Base-by-base conservation (phyloP, 2,113 vertebrate species). In the Grus americana region DNA sequence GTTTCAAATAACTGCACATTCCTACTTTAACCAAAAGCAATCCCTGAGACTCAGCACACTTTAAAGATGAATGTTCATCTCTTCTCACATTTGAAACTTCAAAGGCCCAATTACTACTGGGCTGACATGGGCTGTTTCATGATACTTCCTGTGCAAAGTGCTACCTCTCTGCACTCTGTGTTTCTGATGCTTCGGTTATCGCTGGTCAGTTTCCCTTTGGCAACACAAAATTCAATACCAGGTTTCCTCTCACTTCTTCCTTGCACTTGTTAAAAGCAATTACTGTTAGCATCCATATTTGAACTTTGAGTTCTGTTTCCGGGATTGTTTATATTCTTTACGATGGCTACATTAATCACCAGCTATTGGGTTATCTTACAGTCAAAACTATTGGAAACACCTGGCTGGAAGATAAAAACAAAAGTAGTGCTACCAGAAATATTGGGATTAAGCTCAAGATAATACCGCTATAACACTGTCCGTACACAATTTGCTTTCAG, bases 1-100 rank as follows among this genome's bases (percentile, higher is more conserved):
- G 97, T 98, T 98, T 98, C 98, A 97, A 98, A 96, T 97, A 97
- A 97, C 97, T 93, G 86, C 93, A 94, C 97, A 98, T 98, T 98
- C 98, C 97, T 98, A 88, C 84, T 92, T 97, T 98, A 98, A 98
- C 97, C 95, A 97, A 95, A 96, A 97, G 96, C 98, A 97, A 98
- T 97, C 95, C 75, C 66, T 44, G 54, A 96, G 97, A 96, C 97
- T 93, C 94, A 42, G 91, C 95, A 91, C 93, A 57, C 95, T 97
- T 95, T 97, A 96, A 97, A 97, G 98, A 98, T 95, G 97, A 98
- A 98, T 98, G 97, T 97, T 95, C 92, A 65, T 97, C 79, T 82
- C 96, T 96, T 98, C 97, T 95, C 97, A 96, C 97, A 92, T 95
- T 89, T 92, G 95, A 94, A 93, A 97, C 98, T 97, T 98, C 98